Evolutionary conservation across 2,888 invertebrate genomes (phyloP).

Genomic region (Dilophus febrilis): DNA sequence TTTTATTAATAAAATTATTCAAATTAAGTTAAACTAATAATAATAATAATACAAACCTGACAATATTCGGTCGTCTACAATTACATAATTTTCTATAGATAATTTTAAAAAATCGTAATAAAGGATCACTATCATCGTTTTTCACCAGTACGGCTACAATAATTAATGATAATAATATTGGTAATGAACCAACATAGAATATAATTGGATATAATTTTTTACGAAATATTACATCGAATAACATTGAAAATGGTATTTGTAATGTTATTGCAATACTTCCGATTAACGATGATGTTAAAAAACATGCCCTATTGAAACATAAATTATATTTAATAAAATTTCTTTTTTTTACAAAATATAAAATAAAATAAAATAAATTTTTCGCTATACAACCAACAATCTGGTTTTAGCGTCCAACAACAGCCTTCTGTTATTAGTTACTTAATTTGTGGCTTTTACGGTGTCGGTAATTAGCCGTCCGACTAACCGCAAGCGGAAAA

Average conservation of each 20-base stretch:
- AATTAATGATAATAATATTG: conserved; percentile 42
- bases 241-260: conserved; percentile 76
- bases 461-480: no score
- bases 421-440: no score
- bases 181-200: conserved; percentile 63
- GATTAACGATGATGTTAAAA: conserved; percentile 78
- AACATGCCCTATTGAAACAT: conserved; percentile 59
- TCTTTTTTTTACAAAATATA: no score
- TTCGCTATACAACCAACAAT: no score
- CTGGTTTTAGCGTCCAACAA: no score
- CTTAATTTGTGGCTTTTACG: no score
- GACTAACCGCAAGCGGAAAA: no score
- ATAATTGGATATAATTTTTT: conserved; percentile 46
- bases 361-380: no score
- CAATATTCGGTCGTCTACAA: conserved; percentile 23
- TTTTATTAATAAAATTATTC: not conserved
- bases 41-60: conserved; percentile 18
- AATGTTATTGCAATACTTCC: conserved; percentile 75
- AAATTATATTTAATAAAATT: no score
- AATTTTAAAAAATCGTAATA: conserved; percentile 32
- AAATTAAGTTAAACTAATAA: not conserved
- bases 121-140: conserved; percentile 70
- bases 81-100: conserved; percentile 25
- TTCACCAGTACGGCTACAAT: conserved; percentile 51
- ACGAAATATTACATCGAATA: conserved; percentile 62